Conservation (phyloP, 1,140 invertebrate genomes). For the Aleiodes sp. region DNA sequence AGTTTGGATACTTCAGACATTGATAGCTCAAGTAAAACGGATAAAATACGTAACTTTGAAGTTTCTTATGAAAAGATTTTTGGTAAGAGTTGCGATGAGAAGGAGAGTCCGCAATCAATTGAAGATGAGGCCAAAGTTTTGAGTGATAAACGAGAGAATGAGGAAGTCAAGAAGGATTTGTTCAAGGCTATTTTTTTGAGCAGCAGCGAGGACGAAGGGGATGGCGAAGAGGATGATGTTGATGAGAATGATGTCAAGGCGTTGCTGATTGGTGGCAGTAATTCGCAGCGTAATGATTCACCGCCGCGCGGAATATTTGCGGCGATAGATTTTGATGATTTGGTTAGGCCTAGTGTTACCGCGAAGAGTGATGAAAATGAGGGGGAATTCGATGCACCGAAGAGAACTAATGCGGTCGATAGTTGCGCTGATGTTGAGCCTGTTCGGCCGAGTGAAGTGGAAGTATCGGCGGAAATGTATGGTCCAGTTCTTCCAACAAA, state of each 20-base stretch:
- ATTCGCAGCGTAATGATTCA: slow-evolving; percentile 71
- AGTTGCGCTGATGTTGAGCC: neutral
- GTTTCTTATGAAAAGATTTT: slow-evolving; percentile 54
- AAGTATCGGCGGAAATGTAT: slow-evolving; percentile 55
- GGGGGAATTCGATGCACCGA: slow-evolving; percentile 32
- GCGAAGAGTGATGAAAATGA: slow-evolving; percentile 16
- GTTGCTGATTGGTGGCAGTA: slow-evolving; percentile 55
- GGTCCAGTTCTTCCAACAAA: slow-evolving; percentile 69
- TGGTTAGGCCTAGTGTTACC: slow-evolving; percentile 48
- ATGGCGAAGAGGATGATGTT: slow-evolving; percentile 49
- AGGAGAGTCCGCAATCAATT: neutral
- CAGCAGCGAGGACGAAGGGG: slow-evolving; percentile 68
- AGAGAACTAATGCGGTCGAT: slow-evolving; percentile 31
- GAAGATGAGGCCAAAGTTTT: neutral
- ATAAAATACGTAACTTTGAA: slow-evolving; percentile 52
- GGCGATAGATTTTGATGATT: slow-evolving; percentile 73
- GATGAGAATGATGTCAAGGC: slow-evolving; percentile 55
- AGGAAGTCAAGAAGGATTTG: slow-evolving; percentile 72
- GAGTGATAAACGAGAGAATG: slow-evolving; percentile 46
- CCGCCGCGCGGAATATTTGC: slow-evolving; percentile 80
- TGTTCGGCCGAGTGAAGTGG: neutral
- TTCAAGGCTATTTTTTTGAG: slow-evolving; percentile 75
- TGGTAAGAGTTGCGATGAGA: slow-evolving; percentile 14
- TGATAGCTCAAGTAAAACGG: slow-evolving; percentile 22
- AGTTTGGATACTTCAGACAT: slow-evolving; percentile 23